phyloP scores from a whole-genome alignment of 2,797 vertebrate genomes.

The Onychomys torridus region DNA sequence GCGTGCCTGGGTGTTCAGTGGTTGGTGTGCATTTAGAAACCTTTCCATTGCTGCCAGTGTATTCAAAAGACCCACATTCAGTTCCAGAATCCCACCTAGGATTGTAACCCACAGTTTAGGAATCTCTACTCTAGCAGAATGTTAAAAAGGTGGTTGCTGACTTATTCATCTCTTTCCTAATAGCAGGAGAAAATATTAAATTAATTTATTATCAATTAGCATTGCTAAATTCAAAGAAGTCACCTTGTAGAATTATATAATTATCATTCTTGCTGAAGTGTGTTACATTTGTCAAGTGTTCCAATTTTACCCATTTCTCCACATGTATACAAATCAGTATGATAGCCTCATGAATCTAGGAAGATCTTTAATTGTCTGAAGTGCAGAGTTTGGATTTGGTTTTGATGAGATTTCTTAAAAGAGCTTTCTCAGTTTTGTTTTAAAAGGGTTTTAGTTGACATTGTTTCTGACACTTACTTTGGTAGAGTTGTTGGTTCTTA shows the following conservation, averaged over 20 bases:
- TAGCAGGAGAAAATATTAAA: neutral
- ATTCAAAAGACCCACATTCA: neutral
- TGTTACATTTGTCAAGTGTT: neutral
- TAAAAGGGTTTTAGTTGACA: neutral
- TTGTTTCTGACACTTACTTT: neutral
- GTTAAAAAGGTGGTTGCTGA: neutral
- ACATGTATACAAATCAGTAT: neutral
- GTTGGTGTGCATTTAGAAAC: neutral
- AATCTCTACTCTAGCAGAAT: neutral
- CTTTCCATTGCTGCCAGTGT: neutral
- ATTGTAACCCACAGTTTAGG: neutral
- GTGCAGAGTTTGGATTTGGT: neutral
- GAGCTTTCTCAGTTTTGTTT: neutral
- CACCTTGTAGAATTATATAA: neutral
- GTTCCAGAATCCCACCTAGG: neutral
- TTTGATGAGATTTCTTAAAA: neutral
- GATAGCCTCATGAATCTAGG: neutral
- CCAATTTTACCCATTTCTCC: neutral
- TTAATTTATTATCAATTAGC: neutral
- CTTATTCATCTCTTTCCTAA: neutral
- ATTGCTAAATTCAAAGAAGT: neutral
- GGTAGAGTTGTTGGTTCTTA: neutral
- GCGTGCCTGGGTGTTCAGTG: neutral
- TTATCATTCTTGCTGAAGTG: neutral
- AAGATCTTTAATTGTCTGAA: neutral